phyloP scores from a whole-genome alignment of 2,888 invertebrate genomes.

The Trichogramma dendrolimi region DNA sequence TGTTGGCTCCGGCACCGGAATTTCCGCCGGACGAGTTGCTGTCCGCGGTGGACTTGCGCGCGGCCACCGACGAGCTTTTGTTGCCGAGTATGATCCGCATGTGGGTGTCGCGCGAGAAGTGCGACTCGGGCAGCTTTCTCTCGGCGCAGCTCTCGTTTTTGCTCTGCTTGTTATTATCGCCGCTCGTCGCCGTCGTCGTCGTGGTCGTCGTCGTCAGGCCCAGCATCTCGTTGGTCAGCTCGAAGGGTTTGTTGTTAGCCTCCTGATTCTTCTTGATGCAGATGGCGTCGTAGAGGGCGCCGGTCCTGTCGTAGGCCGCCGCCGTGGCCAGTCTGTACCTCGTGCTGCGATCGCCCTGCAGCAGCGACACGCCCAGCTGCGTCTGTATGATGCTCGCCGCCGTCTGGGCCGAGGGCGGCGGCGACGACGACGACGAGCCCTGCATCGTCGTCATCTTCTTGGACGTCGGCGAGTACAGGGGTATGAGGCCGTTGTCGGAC shows the following conservation, averaged over 20 bases:
- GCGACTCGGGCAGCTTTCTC: slow-evolving; percentile 64
- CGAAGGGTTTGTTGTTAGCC: slow-evolving; percentile 44
- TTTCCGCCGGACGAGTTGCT: slow-evolving; percentile 33
- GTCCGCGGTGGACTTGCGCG: slow-evolving; percentile 41
- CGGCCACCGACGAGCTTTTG: slow-evolving; percentile 28
- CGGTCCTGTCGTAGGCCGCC: slow-evolving; percentile 43
- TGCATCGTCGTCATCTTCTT: too few relatives aligned
- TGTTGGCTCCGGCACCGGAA: slow-evolving; percentile 46
- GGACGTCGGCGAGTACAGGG: slow-evolving; percentile 48
- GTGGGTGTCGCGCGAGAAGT: slow-evolving; percentile 85
- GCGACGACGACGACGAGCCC: slow-evolving; percentile 49
- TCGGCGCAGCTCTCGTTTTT: slow-evolving; percentile 43
- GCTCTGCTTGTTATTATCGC: slow-evolving; percentile 13
- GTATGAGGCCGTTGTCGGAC: slow-evolving; percentile 54
- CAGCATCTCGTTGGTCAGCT: slow-evolving; percentile 50
- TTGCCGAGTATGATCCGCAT: slow-evolving; percentile 82
- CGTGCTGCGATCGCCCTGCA: slow-evolving; percentile 46
- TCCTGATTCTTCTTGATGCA: slow-evolving; percentile 38
- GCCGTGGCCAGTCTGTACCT: slow-evolving; percentile 44
- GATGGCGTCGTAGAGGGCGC: slow-evolving; percentile 49
- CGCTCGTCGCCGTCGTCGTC: slow-evolving; percentile 28
- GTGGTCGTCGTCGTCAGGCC: slow-evolving; percentile 41
- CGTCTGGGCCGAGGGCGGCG: slow-evolving; percentile 49
- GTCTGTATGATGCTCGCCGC: slow-evolving; percentile 50
- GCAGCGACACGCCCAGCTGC: slow-evolving; percentile 47